Percentiles rank a stretch among this genome's conserved stretches.
Conservation (phyloP, 2,888 invertebrate species). For the Lumbricus terrestris region DNA sequence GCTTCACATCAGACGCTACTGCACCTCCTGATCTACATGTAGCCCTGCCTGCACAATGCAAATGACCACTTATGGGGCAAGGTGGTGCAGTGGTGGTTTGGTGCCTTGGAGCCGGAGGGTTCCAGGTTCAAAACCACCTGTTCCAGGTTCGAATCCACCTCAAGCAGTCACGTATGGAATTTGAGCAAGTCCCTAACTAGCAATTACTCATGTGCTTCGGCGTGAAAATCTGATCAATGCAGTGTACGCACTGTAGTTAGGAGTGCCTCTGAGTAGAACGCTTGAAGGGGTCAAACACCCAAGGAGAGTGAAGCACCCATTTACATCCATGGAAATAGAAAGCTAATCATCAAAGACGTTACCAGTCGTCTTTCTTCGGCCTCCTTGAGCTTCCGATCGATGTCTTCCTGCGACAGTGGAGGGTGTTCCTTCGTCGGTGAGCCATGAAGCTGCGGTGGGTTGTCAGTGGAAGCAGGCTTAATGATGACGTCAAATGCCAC, state of each 20-base stretch:
- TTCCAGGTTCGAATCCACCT: no score
- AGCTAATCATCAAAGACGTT: conserved; percentile 51
- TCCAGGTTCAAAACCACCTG: no score
- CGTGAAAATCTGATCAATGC: no score
- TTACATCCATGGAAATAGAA: background rate
- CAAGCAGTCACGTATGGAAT: no score
- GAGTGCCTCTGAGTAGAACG: background rate
- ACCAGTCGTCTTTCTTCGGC: conserved; percentile 91
- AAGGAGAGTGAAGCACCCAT: background rate
- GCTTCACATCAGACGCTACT: background rate
- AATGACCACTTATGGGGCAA: no score
- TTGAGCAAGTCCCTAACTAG: no score
- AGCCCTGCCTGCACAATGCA: no score
- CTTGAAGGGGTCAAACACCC: no score
- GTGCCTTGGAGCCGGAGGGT: no score
- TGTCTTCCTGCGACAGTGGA: conserved; percentile 68
- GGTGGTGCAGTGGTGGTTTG: no score
- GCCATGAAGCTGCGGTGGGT: conserved; percentile 39
- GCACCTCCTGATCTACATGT: background rate
- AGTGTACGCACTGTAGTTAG: background rate
- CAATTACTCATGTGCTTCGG: no score
- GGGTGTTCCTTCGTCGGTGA: conserved; percentile 48
- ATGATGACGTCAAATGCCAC: conserved; percentile 57
- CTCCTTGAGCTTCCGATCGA: conserved; percentile 86
- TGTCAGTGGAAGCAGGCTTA: conserved; percentile 51